A percentile compares a stretch with the other conserved stretches of the same genome.
phyloP scores from a whole-genome alignment of 2,113 vertebrate species.

The Triplophysa siluroides region DNA sequence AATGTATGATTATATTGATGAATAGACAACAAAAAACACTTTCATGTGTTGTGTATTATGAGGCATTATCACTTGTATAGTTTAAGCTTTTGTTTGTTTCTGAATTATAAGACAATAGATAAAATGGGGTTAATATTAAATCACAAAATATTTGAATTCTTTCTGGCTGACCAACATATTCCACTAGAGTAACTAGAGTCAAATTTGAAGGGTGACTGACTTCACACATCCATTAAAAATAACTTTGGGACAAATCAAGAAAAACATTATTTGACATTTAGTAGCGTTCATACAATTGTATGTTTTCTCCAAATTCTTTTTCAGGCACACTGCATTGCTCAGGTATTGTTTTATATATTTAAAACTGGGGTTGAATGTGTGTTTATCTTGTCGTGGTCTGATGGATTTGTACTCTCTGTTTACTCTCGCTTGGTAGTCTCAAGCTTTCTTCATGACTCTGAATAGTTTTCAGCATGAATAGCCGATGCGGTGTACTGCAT shows the following conservation, averaged over 20 bases:
- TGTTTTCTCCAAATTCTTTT: neutral
- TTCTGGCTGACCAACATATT: too few relatives aligned
- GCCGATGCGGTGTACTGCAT: constrained; percentile 1
- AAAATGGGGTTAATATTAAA: neutral
- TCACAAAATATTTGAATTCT: too few relatives aligned
- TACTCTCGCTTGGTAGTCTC: neutral
- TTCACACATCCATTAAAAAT: too few relatives aligned
- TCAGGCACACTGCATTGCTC: neutral
- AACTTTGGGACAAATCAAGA: too few relatives aligned
- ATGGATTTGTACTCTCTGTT: neutral
- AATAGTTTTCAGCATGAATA: constrained; percentile 14
- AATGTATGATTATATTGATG: too few relatives aligned
- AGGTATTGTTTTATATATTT: neutral
- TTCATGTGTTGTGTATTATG: too few relatives aligned
- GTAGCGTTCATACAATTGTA: neutral
- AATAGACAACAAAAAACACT: too few relatives aligned
- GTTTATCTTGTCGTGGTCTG: neutral
- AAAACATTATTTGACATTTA: neutral
- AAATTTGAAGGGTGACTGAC: too few relatives aligned
- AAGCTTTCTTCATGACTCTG: neutral
- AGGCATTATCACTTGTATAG: too few relatives aligned
- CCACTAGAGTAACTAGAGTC: too few relatives aligned
- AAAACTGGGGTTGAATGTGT: neutral
- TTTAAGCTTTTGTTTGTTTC: too few relatives aligned
- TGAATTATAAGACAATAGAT: neutral